Evolutionary conservation across 2,797 vertebrate species (phyloP).

Genomic region (Sebastes flavidus): DNA sequence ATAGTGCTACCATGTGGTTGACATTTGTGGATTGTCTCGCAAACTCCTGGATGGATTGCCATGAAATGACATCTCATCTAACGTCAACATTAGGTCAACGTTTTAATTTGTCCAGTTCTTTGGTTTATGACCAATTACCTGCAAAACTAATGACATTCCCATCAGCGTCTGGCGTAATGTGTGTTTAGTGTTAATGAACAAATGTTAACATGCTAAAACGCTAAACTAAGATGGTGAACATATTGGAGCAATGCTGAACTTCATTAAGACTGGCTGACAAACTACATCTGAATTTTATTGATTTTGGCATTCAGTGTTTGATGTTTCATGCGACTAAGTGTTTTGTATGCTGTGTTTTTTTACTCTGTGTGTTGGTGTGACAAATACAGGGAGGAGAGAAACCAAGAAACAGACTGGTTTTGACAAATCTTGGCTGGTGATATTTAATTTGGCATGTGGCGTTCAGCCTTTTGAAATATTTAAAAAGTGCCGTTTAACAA

Average conservation of each 20-base stretch:
- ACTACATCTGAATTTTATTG: slow-evolving; percentile 3
- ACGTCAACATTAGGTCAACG: background rate
- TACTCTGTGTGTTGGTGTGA: background rate
- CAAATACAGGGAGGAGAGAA: slow-evolving; percentile 1
- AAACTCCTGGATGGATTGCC: background rate
- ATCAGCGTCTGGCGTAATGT: background rate
- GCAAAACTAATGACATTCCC: background rate
- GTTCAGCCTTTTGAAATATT: background rate
- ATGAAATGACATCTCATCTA: background rate
- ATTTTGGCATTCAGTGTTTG: slow-evolving; percentile 3
- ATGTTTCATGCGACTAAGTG: background rate
- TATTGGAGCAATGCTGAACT: background rate
- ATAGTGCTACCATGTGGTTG: background rate
- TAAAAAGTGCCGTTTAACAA: background rate
- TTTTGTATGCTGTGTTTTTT: background rate
- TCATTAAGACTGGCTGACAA: background rate
- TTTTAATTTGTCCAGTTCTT: background rate
- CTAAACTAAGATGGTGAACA: background rate
- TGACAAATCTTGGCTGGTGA: background rate
- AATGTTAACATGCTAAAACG: background rate
- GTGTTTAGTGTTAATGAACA: background rate
- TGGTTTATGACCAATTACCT: background rate
- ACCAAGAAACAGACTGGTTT: background rate
- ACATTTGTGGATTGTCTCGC: background rate
- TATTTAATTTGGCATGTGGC: background rate